These are phyloP conservation scores for Lampropteryx suffumata DNA, from an alignment of 2,888 invertebrate species.

Conservation along the genomic window DNA sequence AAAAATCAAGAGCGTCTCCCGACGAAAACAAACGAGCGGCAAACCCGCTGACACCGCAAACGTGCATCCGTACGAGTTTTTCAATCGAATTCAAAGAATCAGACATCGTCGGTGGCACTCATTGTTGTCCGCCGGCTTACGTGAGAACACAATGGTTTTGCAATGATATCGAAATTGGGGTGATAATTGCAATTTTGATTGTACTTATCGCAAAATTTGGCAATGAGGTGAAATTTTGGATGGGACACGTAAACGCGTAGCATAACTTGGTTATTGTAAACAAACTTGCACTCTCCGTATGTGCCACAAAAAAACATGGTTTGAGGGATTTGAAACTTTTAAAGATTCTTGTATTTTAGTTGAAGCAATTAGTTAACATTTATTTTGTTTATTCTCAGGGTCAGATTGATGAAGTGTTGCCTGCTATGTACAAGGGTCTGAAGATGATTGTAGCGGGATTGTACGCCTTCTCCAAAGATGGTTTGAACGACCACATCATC, in stretches of 20 bases:
- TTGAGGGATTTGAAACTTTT: too few relatives aligned
- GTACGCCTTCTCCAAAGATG: slow-evolving; percentile 85
- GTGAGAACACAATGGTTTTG: slow-evolving; percentile 79
- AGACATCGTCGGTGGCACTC: slow-evolving; percentile 76
- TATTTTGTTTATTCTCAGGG: slow-evolving; percentile 49
- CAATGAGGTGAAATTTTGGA: slow-evolving; percentile 21
- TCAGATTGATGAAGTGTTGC: slow-evolving; percentile 68
- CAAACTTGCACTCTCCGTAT: too few relatives aligned
- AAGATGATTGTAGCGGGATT: slow-evolving; percentile 88
- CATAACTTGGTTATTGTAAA: background rate
- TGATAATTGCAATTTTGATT: slow-evolving; percentile 46
- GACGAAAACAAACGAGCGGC: slow-evolving; percentile 65
- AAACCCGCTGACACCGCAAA: slow-evolving; percentile 75
- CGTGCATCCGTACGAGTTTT: slow-evolving; percentile 80
- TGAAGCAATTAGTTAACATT: background rate
- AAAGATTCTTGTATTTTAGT: too few relatives aligned
- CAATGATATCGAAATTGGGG: slow-evolving; percentile 60
- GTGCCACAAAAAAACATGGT: too few relatives aligned
- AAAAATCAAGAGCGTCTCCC: slow-evolving; percentile 41
- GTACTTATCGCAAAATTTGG: slow-evolving; percentile 41
- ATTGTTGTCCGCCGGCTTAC: slow-evolving; percentile 77
- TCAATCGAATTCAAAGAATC: slow-evolving; percentile 78
- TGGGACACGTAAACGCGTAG: slow-evolving; percentile 18
- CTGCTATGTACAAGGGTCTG: slow-evolving; percentile 85
- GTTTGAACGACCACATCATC: slow-evolving; percentile 62